Evolutionary conservation across 2,113 vertebrate genomes (phyloP), one percentile per base, ranked within the genome.

Genomic region (Chauna torquata): DNA sequence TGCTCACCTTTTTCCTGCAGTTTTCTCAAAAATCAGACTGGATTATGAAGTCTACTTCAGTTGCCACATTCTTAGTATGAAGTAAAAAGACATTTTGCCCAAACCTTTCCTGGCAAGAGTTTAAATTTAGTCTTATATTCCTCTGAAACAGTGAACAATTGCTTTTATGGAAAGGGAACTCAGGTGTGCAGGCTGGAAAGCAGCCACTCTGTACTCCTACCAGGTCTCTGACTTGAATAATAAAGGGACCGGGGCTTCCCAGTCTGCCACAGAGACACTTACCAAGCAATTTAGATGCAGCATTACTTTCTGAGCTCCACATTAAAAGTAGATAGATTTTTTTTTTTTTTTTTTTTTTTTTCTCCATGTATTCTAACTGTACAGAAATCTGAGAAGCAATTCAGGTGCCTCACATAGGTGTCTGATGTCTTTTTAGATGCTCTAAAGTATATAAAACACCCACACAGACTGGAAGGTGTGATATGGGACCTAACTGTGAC

Each of bases 241-340:
- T 85, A 87, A 96, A 69, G 62, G 16, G 57, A 68, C 68, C n/a
- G 66, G 52, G 58, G 57, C 85, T 90, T 69, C 36, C 92, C 36
- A 91, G 74, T 32, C 84, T 87, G 36, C 61, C 81, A 57, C 42
- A 59, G 81, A 89, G 86, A 94, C 83, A 76, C 81, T 92, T 94
- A 96, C 74, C 52, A 85, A 76, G 94, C 77, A 92, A 91, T 96
- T 96, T 94, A 87, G 81, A 92, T 90, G 87, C 93, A 94, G 84
- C 30, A 59, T 91, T 85, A 91, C 94, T 68, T 91, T 79, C 87
- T 95, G 78, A 96, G 64, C 49, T 94, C 57, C 61, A 69, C 61
- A 82, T 87, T 95, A 96, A 92, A 91, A 52, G 70, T 9, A 94
- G 86, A 89, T 82, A 57, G 87, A 76, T 94, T 88, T 52, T 52